phyloP scores from a whole-genome alignment of 2,113 vertebrate species.

The Macroglossus sobrinus region DNA sequence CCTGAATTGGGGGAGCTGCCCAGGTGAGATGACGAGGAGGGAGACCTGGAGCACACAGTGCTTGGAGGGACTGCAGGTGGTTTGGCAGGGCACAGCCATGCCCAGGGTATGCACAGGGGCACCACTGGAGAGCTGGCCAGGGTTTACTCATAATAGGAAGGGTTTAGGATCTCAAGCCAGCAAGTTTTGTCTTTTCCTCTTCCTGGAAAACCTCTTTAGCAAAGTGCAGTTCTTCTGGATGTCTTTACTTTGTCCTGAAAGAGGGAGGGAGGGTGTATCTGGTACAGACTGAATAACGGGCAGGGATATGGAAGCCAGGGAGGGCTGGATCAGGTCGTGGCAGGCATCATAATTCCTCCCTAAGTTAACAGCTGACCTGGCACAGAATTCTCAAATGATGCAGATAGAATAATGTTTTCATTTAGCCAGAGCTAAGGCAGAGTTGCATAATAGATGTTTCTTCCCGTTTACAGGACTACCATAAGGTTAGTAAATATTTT shows the following conservation, averaged over 20 bases:
- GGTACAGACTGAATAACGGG: not conserved
- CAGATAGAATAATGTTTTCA: not conserved
- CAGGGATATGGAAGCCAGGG: not conserved
- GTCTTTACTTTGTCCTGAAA: not conserved
- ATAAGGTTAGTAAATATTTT: not conserved
- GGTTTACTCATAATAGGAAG: not conserved
- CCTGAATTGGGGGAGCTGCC: not conserved
- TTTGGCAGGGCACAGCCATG: not conserved
- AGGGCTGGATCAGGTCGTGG: too few species aligned
- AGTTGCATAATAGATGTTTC: not conserved
- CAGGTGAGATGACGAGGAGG: not conserved
- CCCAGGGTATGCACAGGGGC: not conserved
- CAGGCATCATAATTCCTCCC: not conserved
- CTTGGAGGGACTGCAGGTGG: not conserved
- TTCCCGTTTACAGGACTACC: not conserved
- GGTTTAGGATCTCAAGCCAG: not conserved
- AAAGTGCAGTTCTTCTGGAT: not conserved
- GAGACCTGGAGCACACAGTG: not conserved
- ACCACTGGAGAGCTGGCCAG: not conserved
- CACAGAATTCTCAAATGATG: not conserved
- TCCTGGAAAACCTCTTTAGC: not conserved
- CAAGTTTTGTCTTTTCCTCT: not conserved
- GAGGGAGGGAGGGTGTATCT: not conserved
- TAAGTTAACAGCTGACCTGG: not conserved
- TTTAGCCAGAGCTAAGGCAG: not conserved